Evolutionary conservation across 2,888 invertebrate species (phyloP).

Genomic region (Andrena trimmerana): DNA sequence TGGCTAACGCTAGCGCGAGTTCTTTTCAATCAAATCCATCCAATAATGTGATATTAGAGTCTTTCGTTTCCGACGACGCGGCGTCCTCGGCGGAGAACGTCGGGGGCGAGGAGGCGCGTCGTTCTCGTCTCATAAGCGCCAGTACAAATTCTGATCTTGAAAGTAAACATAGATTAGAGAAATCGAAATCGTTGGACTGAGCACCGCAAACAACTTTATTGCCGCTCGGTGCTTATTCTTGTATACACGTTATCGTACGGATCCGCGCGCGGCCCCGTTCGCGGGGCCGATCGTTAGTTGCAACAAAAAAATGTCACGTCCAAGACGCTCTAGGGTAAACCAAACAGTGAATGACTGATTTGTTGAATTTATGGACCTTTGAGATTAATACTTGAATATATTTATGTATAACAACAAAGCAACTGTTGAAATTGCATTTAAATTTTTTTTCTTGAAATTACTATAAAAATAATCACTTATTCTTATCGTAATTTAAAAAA

Average conservation of each 20-base stretch:
- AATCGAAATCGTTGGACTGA: conserved; percentile 83
- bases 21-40: conserved; percentile 82
- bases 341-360: no score
- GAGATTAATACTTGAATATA: no score
- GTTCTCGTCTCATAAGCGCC: conserved; percentile 70
- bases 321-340: not conserved
- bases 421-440: no score
- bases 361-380: no score
- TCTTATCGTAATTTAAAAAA: no score
- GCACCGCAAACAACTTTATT: conserved; percentile 31
- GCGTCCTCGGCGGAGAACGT: conserved; percentile 67
- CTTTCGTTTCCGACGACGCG: conserved; percentile 76
- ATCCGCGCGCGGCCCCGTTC: not conserved
- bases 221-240: conserved; percentile 62
- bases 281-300: conserved; percentile 15
- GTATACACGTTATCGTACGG: conserved; percentile 45
- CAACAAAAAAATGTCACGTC: not conserved
- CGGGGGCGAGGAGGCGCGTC: conserved; percentile 66
- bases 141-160: conserved; percentile 81
- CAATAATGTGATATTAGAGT: conserved; percentile 84
- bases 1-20: conserved; percentile 34
- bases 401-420: no score
- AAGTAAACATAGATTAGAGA: conserved; percentile 84
- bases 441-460: no score
- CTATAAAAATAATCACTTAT: no score